Evolutionary conservation across 1,140 invertebrate genomes (phyloP).

Genomic region (Leptinotarsa defecta): DNA sequence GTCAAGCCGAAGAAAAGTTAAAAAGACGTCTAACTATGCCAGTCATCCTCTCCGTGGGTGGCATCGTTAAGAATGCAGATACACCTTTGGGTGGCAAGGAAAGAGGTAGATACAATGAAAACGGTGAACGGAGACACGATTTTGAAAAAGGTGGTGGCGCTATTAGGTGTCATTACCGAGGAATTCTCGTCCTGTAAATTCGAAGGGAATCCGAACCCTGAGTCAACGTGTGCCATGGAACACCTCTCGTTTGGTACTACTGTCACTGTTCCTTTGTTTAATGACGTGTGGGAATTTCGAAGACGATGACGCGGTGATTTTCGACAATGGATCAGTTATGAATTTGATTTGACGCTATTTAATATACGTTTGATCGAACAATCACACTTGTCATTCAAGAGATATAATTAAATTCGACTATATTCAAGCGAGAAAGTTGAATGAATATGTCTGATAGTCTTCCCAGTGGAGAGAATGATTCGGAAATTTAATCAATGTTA

Average conservation of each 20-base stretch:
- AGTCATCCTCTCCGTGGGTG: slow-evolving; percentile 29
- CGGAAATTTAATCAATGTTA: too few relatives aligned
- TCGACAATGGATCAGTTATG: slow-evolving; percentile 11
- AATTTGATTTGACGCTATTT: slow-evolving; percentile 6
- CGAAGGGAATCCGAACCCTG: background rate
- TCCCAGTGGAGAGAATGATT: background rate
- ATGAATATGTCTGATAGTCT: background rate
- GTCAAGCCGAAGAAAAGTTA: background rate
- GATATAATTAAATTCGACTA: background rate
- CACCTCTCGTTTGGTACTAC: background rate
- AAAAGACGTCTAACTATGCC: background rate
- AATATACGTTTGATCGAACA: background rate
- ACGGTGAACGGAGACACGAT: slow-evolving; percentile 6
- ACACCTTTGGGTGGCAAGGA: background rate
- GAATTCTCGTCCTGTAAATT: slow-evolving; percentile 11
- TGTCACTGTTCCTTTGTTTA: slow-evolving; percentile 12
- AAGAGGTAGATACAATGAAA: slow-evolving; percentile 14
- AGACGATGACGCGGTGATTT: slow-evolving; percentile 11
- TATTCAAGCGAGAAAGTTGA: background rate
- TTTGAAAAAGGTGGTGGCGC: slow-evolving; percentile 29
- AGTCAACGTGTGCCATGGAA: background rate
- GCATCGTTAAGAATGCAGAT: background rate
- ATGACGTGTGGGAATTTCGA: slow-evolving; percentile 6
- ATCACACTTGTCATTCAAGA: slow-evolving; percentile 3
- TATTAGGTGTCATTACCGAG: slow-evolving; percentile 29